Base-by-base conservation (phyloP, 2,113 vertebrate species). In the Ptilonorhynchus violaceus region DNA sequence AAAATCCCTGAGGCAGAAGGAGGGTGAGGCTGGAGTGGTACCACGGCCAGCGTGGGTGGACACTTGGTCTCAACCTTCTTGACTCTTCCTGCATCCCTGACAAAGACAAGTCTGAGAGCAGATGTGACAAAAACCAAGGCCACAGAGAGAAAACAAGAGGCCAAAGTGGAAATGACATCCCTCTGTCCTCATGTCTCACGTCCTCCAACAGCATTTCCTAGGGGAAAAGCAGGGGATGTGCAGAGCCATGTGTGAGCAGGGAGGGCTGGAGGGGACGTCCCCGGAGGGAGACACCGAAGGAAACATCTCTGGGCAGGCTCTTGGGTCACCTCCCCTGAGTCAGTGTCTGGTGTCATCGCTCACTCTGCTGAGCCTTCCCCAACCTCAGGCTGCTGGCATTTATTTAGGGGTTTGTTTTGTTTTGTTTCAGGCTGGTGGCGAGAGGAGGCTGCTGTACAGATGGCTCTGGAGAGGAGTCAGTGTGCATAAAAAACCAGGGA, bases 1-100 rank as follows among this genome's bases (percentile, higher is more conserved):
- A 60, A 78, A 15, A 0, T 1, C 62, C 49, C 41, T 44, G 31
- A 76, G 46, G 7, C 13, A 41, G 63, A 79, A 79, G 53, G 28
- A 64, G 20, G 5, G 5, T 52, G 50, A 59, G 23, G 22, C 21
- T 73, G 50, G 33, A n/a, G 23, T 49, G 41, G 20, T 18, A 4
- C 25, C 1, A 2, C 33, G 13, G 11, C 44, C 58, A 76, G 28
- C 0, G 0, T 77, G 46, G 25, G 23, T 35, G 28, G n/a, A 46
- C 28, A 2, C 12, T 58, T 30, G n/a, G 10, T 46, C 49, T 88
- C 67, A 73, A 15, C 53, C 49, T 24, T 28, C 21, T 7, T 67
- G 64, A 39, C 28, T 55, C 17, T 52, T 62, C 13, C 58, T 73
- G 44, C 31, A 23, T 13, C 50, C 18, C 17, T 75, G 47, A 63